Percentiles rank a stretch among this genome's conserved stretches.
Evolutionary conservation across 2,888 invertebrate genomes (phyloP).

Genomic region (Stenichneumon culpator): DNA sequence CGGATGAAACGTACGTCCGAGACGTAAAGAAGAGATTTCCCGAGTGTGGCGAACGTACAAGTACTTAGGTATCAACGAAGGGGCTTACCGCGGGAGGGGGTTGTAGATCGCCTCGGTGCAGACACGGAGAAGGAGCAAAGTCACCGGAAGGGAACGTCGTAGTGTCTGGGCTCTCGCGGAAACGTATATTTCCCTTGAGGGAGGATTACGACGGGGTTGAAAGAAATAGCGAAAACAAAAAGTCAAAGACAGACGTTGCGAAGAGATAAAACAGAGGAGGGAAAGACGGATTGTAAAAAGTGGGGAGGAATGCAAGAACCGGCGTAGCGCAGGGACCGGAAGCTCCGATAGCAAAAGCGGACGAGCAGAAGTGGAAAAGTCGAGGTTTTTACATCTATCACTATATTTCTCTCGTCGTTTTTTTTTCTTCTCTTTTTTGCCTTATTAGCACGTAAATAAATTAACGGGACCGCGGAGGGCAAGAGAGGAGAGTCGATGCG

Average conservation of each 20-base stretch:
- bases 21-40: conserved; percentile 14
- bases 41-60: conserved; percentile 8
- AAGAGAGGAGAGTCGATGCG: background rate
- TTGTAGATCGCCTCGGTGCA: conserved; percentile 18
- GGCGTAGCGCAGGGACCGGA: conserved; percentile 24
- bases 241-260: background rate
- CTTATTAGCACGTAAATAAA: conserved; percentile 78
- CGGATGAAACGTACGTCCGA: conserved; percentile 4
- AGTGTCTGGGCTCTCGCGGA: conserved; percentile 21
- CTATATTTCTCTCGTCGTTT: conserved; percentile 17
- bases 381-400: conserved; percentile 55
- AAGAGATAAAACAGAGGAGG: background rate
- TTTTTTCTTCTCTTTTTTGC: conserved; percentile 61
- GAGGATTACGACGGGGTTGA: conserved; percentile 44
- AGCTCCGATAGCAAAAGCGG: conserved; percentile 45
- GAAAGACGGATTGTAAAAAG: conserved; percentile 6
- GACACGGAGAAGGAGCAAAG: conserved; percentile 67
- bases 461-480: conserved; percentile 72
- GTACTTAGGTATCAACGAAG: conserved; percentile 40
- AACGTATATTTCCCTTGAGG: conserved; percentile 62
- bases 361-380: conserved; percentile 23
- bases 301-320: conserved; percentile 2
- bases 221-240: conserved; percentile 32
- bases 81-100: conserved; percentile 9
- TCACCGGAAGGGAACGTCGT: conserved; percentile 68